Evolutionary conservation across 2,888 invertebrate species (phyloP).

Genomic region (Pocota personata): DNA sequence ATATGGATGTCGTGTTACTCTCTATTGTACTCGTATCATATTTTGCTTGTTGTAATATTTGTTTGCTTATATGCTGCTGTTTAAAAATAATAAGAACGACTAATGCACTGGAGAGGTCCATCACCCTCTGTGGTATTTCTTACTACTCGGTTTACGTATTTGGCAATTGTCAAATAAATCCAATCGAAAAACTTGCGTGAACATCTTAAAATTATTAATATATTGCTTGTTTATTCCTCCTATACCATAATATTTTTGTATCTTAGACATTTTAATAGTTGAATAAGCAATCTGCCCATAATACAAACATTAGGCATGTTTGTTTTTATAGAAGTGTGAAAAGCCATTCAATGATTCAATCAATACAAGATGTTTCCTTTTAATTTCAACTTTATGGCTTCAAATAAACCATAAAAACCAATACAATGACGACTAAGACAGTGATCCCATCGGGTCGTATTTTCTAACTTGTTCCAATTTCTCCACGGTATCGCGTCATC

Average conservation of each 20-base stretch:
- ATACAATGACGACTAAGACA: slow-evolving; percentile 12
- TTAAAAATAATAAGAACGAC: not conserved
- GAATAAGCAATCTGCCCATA: not conserved
- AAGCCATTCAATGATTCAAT: not conserved
- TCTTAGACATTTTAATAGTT: not conserved
- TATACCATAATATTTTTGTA: not conserved
- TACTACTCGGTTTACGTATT: not conserved
- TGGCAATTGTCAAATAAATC: not conserved
- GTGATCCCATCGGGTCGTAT: slow-evolving; percentile 11
- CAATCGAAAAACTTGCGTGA: not conserved
- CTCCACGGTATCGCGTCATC: slow-evolving; percentile 37
- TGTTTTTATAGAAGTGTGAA: not conserved
- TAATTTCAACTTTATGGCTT: slow-evolving; percentile 21
- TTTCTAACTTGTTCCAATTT: slow-evolving; percentile 23
- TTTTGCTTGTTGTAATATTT: not conserved
- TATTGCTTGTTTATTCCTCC: not conserved
- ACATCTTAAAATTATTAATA: not conserved
- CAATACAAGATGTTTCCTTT: not conserved
- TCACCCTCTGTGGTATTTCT: not conserved
- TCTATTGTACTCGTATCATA: not conserved
- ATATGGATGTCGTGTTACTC: slow-evolving; percentile 1
- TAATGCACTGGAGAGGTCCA: not conserved
- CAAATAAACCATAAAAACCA: slow-evolving; percentile 35
- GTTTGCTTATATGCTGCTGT: not conserved
- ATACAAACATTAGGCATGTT: not conserved